Base-by-base conservation (phyloP, 2,888 invertebrate genomes). In the Brachyopa scutellaris region DNA sequence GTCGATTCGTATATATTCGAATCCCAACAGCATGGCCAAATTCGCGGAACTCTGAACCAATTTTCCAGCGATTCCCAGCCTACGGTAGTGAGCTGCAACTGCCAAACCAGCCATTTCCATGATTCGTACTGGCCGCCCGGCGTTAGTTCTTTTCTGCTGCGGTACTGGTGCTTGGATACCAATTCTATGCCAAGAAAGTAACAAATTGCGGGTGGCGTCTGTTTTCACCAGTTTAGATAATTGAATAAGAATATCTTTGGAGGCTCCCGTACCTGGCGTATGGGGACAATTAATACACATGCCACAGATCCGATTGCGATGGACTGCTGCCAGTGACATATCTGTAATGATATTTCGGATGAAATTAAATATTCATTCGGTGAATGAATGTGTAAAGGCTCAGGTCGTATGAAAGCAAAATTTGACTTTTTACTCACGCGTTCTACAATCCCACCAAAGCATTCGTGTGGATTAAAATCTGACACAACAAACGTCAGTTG, bases 291-390 rank as follows among this genome's bases (percentile, higher is more conserved):
- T 80, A 4, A 80, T 57, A 23, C 64, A 59, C 23, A 80, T 4
- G 3, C 69, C 74, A 38, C 80, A 74, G n/a, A 80, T 70, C 57
- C 47, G 29, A n/a, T 36, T 29, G 5, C 51, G 36, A 9, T 64
- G 19, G 7, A 80, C 13, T 17, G 80, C 80, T n/a, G 76, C 74
- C 11, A 80, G 21, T 13, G 80, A 80, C 21, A 80, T n/a, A 19
- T 55, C 80, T 80, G 19, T 4, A 13, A 42, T 4, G 17, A 9
- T 1, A 17, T 7, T 29, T 4, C 26, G 26, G n/a, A n/a, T n/a
- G n/a, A n/a, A n/a, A n/a, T n/a, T n/a, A n/a, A n/a, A 15, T 7
- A 8, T 26, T 11, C 13, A 2, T 2, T n/a, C 11, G 11, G 59
- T 11, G 6, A 15, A 36, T 11, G 6, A 40, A 2, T 38, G n/a